Conservation (phyloP, 2,113 vertebrate species). For the Pelvicachromis taeniatus region DNA sequence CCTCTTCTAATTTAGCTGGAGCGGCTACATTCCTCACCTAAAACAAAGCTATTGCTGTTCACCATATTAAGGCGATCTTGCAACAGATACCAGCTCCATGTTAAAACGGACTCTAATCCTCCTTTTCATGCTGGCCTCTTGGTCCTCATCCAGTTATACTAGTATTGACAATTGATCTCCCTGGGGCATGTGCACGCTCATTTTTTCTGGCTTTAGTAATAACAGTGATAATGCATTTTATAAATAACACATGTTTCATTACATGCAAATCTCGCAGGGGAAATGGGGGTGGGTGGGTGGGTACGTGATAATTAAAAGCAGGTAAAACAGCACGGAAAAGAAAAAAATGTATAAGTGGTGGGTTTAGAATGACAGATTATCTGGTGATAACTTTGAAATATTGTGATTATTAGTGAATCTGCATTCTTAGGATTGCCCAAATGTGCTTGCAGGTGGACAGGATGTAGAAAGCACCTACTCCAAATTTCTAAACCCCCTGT, state of each 20-base stretch:
- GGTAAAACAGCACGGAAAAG: slow-evolving; percentile 3
- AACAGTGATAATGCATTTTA: slow-evolving; percentile 30
- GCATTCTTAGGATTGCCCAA: not conserved
- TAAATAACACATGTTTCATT: slow-evolving; percentile 53
- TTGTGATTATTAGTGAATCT: not conserved
- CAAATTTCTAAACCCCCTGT: not conserved
- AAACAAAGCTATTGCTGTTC: slow-evolving; percentile 65
- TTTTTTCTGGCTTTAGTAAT: slow-evolving; percentile 6
- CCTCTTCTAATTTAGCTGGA: slow-evolving; percentile 39
- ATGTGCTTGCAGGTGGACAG: not conserved
- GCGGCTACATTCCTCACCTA: slow-evolving; percentile 49
- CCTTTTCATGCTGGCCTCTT: slow-evolving; percentile 43
- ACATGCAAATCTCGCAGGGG: slow-evolving; percentile 12
- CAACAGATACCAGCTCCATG: slow-evolving; percentile 55
- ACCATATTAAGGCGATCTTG: slow-evolving; percentile 51
- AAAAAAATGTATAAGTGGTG: not conserved
- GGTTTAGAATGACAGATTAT: not conserved
- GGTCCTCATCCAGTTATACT: slow-evolving; percentile 36
- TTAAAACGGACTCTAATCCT: slow-evolving; percentile 46
- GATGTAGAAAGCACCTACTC: not conserved
- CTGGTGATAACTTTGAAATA: not conserved
- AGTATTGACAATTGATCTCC: slow-evolving; percentile 32
- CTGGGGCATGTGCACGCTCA: not conserved
- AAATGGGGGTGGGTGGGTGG: not conserved
- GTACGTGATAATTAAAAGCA: slow-evolving; percentile 28